Conservation (phyloP, 2,113 vertebrate species). For the Rostratula benghalensis region DNA sequence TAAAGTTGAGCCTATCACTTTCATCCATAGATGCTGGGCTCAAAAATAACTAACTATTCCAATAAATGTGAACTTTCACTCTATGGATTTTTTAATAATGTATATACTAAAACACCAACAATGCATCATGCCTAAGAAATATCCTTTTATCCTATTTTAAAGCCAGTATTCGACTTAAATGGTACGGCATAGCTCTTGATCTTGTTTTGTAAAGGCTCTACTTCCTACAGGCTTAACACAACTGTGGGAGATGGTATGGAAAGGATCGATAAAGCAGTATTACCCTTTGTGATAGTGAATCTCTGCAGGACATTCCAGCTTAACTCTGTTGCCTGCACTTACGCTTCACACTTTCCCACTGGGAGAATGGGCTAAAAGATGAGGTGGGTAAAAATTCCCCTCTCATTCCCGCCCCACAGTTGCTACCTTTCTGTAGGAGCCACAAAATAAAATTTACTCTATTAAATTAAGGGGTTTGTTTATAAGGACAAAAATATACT, state of each 20-base stretch:
- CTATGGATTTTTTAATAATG: conserved; percentile 62
- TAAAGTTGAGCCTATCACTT: background rate
- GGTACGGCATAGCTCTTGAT: conserved; percentile 74
- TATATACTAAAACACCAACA: conserved; percentile 67
- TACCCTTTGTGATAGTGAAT: conserved; percentile 70
- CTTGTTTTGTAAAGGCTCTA: conserved; percentile 78
- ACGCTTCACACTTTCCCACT: conserved; percentile 51
- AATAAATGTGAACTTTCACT: background rate
- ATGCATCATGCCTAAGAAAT: conserved; percentile 58
- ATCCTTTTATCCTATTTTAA: conserved; percentile 66
- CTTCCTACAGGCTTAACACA: conserved; percentile 72
- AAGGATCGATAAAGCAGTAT: conserved; percentile 76
- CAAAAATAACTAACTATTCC: conserved; percentile 17
- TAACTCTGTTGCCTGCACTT: conserved; percentile 58
- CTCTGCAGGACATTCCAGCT: conserved; percentile 73
- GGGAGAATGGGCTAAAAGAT: conserved; percentile 34
- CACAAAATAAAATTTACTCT: background rate
- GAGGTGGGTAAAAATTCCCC: conserved; percentile 1
- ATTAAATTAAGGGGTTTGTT: background rate
- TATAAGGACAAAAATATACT: background rate
- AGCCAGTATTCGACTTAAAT: conserved; percentile 69
- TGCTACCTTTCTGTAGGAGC: background rate
- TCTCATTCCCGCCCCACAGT: background rate
- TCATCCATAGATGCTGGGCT: background rate
- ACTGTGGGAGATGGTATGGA: conserved; percentile 67